Evolutionary conservation across 1,140 invertebrate genomes (phyloP).

Genomic region (Pollicipes pollicipes): DNA sequence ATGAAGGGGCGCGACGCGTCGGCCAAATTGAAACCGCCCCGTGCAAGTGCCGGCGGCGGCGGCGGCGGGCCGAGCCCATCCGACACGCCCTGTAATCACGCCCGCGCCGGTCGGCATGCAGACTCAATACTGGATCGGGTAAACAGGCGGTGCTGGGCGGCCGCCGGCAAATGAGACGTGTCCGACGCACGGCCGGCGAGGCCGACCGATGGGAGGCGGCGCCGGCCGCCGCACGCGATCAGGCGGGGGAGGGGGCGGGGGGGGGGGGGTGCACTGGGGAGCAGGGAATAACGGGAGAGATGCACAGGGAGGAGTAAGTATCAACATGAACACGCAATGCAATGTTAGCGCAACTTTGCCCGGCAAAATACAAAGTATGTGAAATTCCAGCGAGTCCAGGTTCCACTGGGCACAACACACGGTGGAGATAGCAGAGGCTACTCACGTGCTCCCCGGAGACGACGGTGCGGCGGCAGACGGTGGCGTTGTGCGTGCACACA

Average conservation of each 20-base stretch:
- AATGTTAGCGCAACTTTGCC: slow-evolving; percentile 6
- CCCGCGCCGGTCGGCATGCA: not conserved
- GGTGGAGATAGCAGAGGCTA: too few relatives aligned
- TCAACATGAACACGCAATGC: too few relatives aligned
- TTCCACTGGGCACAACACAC: too few relatives aligned
- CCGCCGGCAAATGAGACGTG: not conserved
- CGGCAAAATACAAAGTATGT: slow-evolving; percentile 23
- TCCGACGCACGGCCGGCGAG: not conserved
- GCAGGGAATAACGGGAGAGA: too few relatives aligned
- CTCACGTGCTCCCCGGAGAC: slow-evolving; percentile 64
- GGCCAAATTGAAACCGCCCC: not conserved
- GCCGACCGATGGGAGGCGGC: too few relatives aligned
- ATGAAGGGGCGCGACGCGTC: not conserved
- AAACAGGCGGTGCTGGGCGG: not conserved
- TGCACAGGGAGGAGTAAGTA: too few relatives aligned
- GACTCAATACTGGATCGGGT: not conserved
- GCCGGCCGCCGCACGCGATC: too few relatives aligned
- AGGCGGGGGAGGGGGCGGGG: too few relatives aligned
- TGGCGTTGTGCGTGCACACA: slow-evolving; percentile 72
- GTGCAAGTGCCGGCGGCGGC: not conserved
- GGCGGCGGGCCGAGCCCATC: too few relatives aligned
- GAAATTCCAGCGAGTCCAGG: too few relatives aligned
- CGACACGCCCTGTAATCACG: not conserved
- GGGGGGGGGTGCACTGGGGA: too few relatives aligned
- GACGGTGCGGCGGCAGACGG: slow-evolving; percentile 56